These are phyloP conservation scores for Minunthozetes semirufus DNA, from an alignment of 2,888 invertebrate genomes.

Conservation along the genomic window DNA sequence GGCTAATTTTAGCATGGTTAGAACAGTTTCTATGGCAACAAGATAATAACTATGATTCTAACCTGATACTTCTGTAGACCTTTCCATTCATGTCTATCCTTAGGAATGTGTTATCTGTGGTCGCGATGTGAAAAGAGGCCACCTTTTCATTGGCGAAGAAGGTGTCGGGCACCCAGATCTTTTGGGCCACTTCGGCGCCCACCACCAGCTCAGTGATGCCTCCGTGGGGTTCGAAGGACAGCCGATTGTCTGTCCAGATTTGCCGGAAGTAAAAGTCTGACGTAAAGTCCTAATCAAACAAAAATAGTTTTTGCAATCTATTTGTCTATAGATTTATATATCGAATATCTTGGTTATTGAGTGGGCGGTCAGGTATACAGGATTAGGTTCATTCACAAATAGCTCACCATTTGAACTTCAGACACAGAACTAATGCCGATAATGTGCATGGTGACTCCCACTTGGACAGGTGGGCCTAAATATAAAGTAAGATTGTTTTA, in stretches of 20 bases:
- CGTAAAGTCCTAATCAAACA: slow-evolving; percentile 71
- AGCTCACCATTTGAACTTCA: slow-evolving; percentile 86
- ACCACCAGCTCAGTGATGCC: slow-evolving; percentile 86
- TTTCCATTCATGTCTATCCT: slow-evolving; percentile 90
- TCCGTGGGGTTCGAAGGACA: slow-evolving; percentile 81
- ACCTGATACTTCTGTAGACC: slow-evolving; percentile 93
- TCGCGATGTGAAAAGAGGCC: slow-evolving; percentile 99
- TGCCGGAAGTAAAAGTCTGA: slow-evolving; percentile 98
- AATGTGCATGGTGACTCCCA: slow-evolving; percentile 96
- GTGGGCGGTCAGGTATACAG: too few species aligned
- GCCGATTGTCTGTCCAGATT: slow-evolving; percentile 94
- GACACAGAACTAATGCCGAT: slow-evolving; percentile 96
- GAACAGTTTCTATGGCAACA: too few species aligned
- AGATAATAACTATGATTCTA: too few species aligned
- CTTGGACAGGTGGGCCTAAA: slow-evolving; percentile 93
- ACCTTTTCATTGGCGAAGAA: slow-evolving; percentile 99
- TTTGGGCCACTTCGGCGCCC: slow-evolving; percentile 90
- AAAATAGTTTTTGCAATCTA: not conserved
- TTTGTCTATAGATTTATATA: not conserved
- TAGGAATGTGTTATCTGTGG: slow-evolving; percentile 98
- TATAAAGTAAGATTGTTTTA: too few species aligned
- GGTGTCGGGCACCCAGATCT: slow-evolving; percentile 99
- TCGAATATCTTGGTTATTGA: too few species aligned
- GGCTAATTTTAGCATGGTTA: too few species aligned
- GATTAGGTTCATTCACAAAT: not conserved